Conservation (phyloP, 2,113 vertebrate genomes). For the Lonchura striata region DNA sequence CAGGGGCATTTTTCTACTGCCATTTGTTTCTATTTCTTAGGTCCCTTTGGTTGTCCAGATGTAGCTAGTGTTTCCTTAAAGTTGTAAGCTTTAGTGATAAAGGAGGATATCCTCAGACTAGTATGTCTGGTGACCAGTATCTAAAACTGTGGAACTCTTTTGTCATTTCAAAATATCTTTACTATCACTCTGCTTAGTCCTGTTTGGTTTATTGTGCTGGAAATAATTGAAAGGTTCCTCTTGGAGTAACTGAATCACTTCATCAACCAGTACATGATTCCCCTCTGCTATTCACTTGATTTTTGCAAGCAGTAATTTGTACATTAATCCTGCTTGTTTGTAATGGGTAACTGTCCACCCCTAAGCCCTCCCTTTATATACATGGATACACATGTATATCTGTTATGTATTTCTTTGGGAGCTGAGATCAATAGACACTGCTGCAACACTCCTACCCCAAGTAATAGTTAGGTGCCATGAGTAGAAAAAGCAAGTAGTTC, state of each 20-base stretch:
- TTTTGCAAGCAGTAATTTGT: constrained; percentile 65
- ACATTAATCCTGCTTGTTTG: constrained; percentile 38
- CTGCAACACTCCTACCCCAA: not conserved
- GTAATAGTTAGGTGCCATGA: not conserved
- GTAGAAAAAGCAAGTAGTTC: not conserved
- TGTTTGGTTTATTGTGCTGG: not conserved
- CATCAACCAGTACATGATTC: not conserved
- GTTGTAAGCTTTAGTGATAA: constrained; percentile 13
- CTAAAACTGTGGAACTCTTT: not conserved
- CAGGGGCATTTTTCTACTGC: not conserved
- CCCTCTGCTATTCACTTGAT: constrained; percentile 23
- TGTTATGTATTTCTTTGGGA: not conserved
- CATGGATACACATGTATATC: not conserved
- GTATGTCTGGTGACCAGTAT: not conserved
- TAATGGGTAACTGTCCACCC: constrained; percentile 1
- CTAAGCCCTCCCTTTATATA: not conserved
- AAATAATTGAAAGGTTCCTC: constrained; percentile 29
- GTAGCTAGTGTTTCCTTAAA: not conserved
- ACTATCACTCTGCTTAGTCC: not conserved
- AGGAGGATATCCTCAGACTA: not conserved
- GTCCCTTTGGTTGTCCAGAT: not conserved
- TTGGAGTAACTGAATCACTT: constrained; percentile 31
- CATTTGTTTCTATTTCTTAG: constrained; percentile 55
- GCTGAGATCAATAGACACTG: not conserved
- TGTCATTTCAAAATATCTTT: not conserved